Evolutionary conservation across 2,888 invertebrate genomes (phyloP), one percentile per base, ranked within the genome.

Genomic region (Ischnus inquisitorius): DNA sequence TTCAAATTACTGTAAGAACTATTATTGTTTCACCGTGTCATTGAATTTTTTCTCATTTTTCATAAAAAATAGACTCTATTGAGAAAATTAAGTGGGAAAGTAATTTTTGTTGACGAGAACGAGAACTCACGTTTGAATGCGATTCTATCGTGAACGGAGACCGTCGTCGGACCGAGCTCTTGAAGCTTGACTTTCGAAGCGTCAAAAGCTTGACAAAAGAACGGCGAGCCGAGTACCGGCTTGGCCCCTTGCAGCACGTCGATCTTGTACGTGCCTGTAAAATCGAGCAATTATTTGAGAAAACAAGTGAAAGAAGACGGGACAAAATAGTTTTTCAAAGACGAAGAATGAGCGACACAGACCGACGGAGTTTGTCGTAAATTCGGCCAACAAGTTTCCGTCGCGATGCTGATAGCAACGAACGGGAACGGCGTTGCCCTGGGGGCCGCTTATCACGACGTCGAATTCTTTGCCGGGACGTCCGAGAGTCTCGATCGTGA

Each of bases 351-450:
- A 14, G 2, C 28, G 3, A 60, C 6, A 72, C 92, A 93, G 89
- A 96, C 97, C 94, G 28, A 97, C 95, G 90, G 96, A 96, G 81
- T 96, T 96, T 41, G 97, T 96, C 16, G 97, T 97, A 94, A 97
- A 99, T 94, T 99, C 99, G 0, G 99, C 99, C 92, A 98, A 96
- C 78, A 99, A 95, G 90, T 98, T 97, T 1, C 99, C 99, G 84
- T 99, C 98, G 91, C 99, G 98, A 84, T 99, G 99, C 92, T 98
- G 98, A 93, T 98, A 98, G 92, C 99, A 99, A 80, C 98, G 89
- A 22, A 99, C 98, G 0, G 98, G 98, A 57, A 98, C 95, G 0
- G 97, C 97, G 85, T 96, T 95, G 0, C 97, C 96, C 6, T 96
- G 96, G 0, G 97, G 97, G 0, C 97, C 97, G 0, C 97, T 97